Evolutionary conservation across 1,140 invertebrate genomes (phyloP).

Genomic region (Drosophila micromelanica): DNA sequence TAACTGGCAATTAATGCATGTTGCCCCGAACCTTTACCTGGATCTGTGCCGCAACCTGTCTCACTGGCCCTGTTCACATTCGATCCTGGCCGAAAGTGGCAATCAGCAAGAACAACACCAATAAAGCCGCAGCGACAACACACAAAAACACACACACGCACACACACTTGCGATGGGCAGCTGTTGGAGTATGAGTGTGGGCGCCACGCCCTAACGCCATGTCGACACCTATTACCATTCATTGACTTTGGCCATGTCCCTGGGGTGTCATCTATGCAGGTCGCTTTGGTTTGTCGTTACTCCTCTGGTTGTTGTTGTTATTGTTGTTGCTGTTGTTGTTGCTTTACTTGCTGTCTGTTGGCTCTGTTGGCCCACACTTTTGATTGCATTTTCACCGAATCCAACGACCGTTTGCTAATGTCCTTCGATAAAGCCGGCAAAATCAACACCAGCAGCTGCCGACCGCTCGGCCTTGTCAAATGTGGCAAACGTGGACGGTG

Average conservation of each 20-base stretch:
- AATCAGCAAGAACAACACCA: conserved; percentile 81
- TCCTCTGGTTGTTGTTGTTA: conserved; percentile 9
- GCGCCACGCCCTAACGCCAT: conserved; percentile 64
- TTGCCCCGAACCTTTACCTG: conserved; percentile 30
- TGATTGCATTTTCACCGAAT: conserved; percentile 81
- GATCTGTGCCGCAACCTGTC: conserved; percentile 5
- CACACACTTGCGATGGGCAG: not conserved
- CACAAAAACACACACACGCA: conserved; percentile 9
- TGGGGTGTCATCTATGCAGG: conserved; percentile 83
- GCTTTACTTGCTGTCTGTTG: conserved; percentile 32
- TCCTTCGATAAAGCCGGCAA: conserved; percentile 81
- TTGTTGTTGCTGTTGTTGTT: conserved; percentile 16
- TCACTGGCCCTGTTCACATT: conserved; percentile 36
- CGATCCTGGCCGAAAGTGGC: conserved; percentile 78
- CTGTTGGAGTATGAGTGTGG: conserved; percentile 9
- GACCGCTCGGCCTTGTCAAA: conserved; percentile 48
- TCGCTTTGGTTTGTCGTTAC: conserved; percentile 68
- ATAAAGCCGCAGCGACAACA: conserved; percentile 60
- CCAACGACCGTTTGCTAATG: conserved; percentile 80
- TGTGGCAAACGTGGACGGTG: conserved; percentile 18
- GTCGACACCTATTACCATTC: conserved; percentile 82
- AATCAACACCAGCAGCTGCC: conserved; percentile 67
- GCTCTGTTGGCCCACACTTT: conserved; percentile 53
- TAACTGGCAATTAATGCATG: conserved; percentile 81
- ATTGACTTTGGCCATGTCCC: conserved; percentile 81